Base-by-base conservation (phyloP, 2,888 invertebrate species). In the Anthoptus insignis region DNA sequence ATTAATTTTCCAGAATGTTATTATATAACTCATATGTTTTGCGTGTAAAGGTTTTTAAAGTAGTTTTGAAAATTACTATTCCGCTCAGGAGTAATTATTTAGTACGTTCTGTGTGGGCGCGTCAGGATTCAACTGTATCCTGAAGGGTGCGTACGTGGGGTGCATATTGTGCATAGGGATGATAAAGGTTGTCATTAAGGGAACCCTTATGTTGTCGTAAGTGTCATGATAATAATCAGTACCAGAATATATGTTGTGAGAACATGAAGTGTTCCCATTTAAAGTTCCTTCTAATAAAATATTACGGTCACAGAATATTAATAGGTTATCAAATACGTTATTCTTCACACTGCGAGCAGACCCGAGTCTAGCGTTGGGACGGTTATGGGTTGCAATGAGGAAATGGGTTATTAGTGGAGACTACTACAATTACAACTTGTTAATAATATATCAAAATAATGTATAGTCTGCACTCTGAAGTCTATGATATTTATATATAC, bases 41-140 rank as follows among this genome's bases (percentile, higher is more conserved):
- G n/a, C n/a, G n/a, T n/a, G n/a, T n/a, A n/a, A n/a, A n/a, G n/a
- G n/a, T n/a, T n/a, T n/a, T n/a, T n/a, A n/a, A n/a, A n/a, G n/a
- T n/a, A n/a, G n/a, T 27, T 27, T 27, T 27, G 27, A 14, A 21
- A 21, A 45, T 86, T 78, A 69, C 78, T 84, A 90, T 89, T 84
- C 89, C 73, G 78, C 81, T 81, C 88, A 84, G 79, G 81, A 80
- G 78, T 85, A 86, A 88, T 89, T 87, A 89, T 80, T 71, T 66
- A 70, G 67, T 68, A 73, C 68, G 68, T 73, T 78, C 76, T 77
- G 76, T 79, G 77, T 78, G 80, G 78, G 75, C 77, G 78, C 76
- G 81, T 78, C 59, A 58, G 66, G 70, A 87, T 86, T 86, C 86
- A 84, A 86, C 83, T 16, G 47, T 47, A 16, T 13, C 86, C 73